Base-by-base conservation (phyloP, 2,888 invertebrate species). In the Odontocolon sp. region DNA sequence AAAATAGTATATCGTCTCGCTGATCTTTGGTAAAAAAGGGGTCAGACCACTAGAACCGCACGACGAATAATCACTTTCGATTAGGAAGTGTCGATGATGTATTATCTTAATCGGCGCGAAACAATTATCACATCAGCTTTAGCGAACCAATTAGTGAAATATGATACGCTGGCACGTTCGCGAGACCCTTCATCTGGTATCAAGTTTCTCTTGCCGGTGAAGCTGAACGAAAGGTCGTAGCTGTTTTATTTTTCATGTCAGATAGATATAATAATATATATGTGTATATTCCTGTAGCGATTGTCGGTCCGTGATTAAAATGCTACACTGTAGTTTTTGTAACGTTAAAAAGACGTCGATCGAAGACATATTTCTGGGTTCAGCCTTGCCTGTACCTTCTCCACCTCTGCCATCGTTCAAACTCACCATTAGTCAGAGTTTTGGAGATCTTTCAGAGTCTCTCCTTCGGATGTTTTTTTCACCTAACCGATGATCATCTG, bases 61-160 rank as follows among this genome's bases (percentile, higher is more conserved):
- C 38, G 14, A 9, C 33, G 23, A 18, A 57, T 56, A 64, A 59
- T 52, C 50, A 64, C 47, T 71, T 28, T 54, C 67, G 72, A 77
- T 72, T 56, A 67, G 54, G 47, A 14, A 26, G 54, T 33, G 31
- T 50, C 72, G 57, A 77, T 68, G 50, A 42, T 21, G 52, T 26
- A 68, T 76, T 54, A 64, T 76, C 47, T 64, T 54, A 50, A 78
- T 72, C 59, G 59, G 56, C 52, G 69, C 52, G 69, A 64, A 75
- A 70, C 59, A 70, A 75, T 75, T 70, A 75, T 69, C 64, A 59
- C 64, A 54, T 52, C 64, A 40, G 45, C 59, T 52, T 64, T 38
- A 40, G 67, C 59, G 33, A 28, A 42, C 64, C 75, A 75, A 75
- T 75, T 75, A 75, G 75, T 54, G 42, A 64, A 75, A 75, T 70